Percentiles rank a stretch among this genome's conserved stretches.
Evolutionary conservation across 2,888 invertebrate species (phyloP).

Genomic region (Gari tellinella): DNA sequence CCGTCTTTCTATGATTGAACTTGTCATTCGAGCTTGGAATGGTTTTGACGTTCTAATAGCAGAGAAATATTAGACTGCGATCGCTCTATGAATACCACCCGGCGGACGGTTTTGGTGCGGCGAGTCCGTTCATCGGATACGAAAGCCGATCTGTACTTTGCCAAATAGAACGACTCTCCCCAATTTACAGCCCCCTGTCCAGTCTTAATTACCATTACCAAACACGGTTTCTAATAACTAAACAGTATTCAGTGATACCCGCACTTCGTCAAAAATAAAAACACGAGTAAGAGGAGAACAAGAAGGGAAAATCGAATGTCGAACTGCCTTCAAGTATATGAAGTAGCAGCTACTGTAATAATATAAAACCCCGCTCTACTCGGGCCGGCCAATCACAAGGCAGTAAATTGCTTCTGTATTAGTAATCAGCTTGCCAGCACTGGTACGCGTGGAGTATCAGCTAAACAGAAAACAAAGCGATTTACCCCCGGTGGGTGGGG

Average conservation of each 20-base stretch:
- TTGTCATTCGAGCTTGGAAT: constrained; percentile 15
- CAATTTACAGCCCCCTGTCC: constrained; percentile 35
- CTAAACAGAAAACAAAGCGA: constrained; percentile 59
- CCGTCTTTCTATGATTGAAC: constrained; percentile 19
- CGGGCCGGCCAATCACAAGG: constrained; percentile 44
- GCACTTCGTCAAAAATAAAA: background rate
- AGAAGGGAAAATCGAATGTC: background rate
- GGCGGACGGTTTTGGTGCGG: constrained; percentile 12
- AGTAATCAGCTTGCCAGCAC: constrained; percentile 51
- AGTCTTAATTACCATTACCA: constrained; percentile 50
- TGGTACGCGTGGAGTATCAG: constrained; percentile 39
- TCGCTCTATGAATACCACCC: constrained; percentile 27
- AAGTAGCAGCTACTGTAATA: constrained; percentile 27
- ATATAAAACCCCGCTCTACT: constrained; percentile 34
- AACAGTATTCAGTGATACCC: constrained; percentile 36
- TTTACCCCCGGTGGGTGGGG: constrained; percentile 54
- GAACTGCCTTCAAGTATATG: background rate
- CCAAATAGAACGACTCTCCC: constrained; percentile 19
- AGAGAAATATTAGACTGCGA: constrained; percentile 19
- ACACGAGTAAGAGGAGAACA: no score
- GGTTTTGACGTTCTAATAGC: constrained; percentile 27
- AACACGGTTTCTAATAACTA: constrained; percentile 40
- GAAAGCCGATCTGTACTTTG: constrained; percentile 9
- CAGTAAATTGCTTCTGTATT: constrained; percentile 43
- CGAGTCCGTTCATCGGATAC: constrained; percentile 14